Evolutionary conservation across 2,888 invertebrate genomes (phyloP).

Genomic region (Macrophya annulata): DNA sequence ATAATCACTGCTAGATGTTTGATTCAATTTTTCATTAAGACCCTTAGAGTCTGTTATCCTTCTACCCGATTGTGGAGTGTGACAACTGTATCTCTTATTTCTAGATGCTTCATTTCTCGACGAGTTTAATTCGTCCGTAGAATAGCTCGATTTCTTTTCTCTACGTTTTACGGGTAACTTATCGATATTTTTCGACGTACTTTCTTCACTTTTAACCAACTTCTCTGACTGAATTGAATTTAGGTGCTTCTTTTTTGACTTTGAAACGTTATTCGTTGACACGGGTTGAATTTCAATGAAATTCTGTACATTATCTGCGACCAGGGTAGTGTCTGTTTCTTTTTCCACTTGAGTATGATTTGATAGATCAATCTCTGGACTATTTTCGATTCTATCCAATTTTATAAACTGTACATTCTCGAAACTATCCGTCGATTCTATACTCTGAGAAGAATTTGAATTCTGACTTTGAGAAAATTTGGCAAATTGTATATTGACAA

Average conservation of each 20-base stretch:
- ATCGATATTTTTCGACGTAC: slow-evolving; percentile 59
- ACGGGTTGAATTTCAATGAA: slow-evolving; percentile 44
- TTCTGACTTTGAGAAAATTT: slow-evolving; percentile 65
- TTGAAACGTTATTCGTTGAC: slow-evolving; percentile 53
- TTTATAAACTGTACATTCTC: slow-evolving; percentile 67
- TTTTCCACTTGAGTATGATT: slow-evolving; percentile 53
- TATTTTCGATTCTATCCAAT: slow-evolving; percentile 41
- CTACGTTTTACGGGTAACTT: slow-evolving; percentile 67
- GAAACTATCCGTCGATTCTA: slow-evolving; percentile 71
- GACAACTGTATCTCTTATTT: slow-evolving; percentile 70
- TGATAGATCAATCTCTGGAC: slow-evolving; percentile 2
- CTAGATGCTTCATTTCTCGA: slow-evolving; percentile 53
- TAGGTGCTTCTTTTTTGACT: slow-evolving; percentile 60
- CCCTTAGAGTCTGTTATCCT: slow-evolving; percentile 60
- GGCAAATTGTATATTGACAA: slow-evolving; percentile 73
- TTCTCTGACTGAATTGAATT: slow-evolving; percentile 63
- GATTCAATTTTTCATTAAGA: slow-evolving; percentile 37
- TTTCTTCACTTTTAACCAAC: slow-evolving; percentile 46
- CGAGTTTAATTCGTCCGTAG: slow-evolving; percentile 43
- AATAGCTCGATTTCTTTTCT: slow-evolving; percentile 63
- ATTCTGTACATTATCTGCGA: slow-evolving; percentile 1
- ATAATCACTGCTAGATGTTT: slow-evolving; percentile 57
- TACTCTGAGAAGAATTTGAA: slow-evolving; percentile 70
- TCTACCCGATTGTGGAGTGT: slow-evolving; percentile 63
- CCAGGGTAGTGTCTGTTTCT: slow-evolving; percentile 31